Evolutionary conservation across 1,140 invertebrate species (phyloP).

Genomic region (Neomicropteryx cornuta): DNA sequence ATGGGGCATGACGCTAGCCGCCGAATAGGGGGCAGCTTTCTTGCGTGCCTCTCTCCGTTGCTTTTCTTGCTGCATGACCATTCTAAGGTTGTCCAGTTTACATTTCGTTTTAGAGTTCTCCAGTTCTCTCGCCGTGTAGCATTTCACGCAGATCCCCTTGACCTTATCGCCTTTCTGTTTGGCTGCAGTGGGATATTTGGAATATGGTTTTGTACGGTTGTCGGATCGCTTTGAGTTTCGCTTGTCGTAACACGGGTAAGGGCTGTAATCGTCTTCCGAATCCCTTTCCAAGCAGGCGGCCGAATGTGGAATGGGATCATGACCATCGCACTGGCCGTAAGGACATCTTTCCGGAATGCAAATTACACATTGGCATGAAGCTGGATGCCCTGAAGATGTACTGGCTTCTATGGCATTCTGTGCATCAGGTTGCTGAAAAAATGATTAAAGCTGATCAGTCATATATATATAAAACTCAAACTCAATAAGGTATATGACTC

Average conservation of each 20-base stretch:
- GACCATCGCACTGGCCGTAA: conserved; percentile 28
- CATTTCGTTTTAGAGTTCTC: conserved; percentile 73
- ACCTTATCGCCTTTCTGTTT: conserved; percentile 14
- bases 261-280: conserved; percentile 3
- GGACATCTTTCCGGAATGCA: conserved; percentile 24
- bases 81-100: conserved; percentile 73
- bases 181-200: conserved; percentile 11
- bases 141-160: conserved; percentile 24
- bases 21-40: conserved; percentile 59
- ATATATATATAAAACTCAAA: no score
- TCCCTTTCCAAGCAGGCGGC: conserved; percentile 10
- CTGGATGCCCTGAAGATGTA: conserved; percentile 5
- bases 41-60: conserved; percentile 69
- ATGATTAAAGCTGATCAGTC: no score
- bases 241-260: neutral
- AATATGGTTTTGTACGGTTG: neutral
- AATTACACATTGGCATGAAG: conserved; percentile 20
- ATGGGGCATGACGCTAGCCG: no score
- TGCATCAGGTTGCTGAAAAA: neutral
- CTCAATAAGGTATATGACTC: no score
- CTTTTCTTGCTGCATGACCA: conserved; percentile 80
- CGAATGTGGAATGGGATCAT: conserved; percentile 17
- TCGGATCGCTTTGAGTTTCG: conserved; percentile 3
- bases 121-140: conserved; percentile 35
- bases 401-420: neutral